These are phyloP conservation scores for Perca flavescens DNA, from an alignment of 2,113 vertebrate species.

Conservation along the genomic window DNA sequence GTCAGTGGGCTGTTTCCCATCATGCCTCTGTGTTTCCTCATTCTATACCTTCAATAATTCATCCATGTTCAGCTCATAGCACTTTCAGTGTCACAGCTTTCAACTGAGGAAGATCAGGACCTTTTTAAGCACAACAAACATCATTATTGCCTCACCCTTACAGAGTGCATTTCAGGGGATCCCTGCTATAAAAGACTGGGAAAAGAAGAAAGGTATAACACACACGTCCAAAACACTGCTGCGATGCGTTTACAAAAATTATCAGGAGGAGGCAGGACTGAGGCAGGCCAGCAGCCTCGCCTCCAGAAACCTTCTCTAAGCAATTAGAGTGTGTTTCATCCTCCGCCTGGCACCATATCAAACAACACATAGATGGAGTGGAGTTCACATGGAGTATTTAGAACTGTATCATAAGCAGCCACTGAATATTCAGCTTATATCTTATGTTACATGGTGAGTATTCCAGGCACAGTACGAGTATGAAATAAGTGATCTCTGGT, in stretches of 20 bases:
- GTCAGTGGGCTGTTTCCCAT: conserved; percentile 76
- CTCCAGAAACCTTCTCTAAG: conserved; percentile 29
- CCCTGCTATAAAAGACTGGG: neutral
- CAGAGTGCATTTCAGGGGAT: conserved; percentile 34
- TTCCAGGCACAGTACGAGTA: neutral
- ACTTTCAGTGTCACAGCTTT: conserved; percentile 40
- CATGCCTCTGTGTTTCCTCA: conserved; percentile 50
- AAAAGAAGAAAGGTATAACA: neutral
- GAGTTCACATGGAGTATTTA: conserved; percentile 42
- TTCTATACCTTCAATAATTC: conserved; percentile 77
- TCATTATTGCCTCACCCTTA: neutral
- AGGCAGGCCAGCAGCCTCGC: conserved; percentile 30
- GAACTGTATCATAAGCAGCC: conserved; percentile 26
- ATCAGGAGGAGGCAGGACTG: conserved; percentile 10
- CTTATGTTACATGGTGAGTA: neutral
- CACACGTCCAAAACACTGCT: conserved; percentile 19
- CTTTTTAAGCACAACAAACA: conserved; percentile 27
- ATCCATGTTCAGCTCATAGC: conserved; percentile 49
- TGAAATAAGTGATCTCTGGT: neutral
- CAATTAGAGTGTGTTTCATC: conserved; percentile 49
- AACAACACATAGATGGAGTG: conserved; percentile 46
- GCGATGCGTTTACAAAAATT: conserved; percentile 13
- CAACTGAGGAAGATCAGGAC: conserved; percentile 34
- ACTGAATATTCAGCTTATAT: conserved; percentile 47
- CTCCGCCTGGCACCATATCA: conserved; percentile 56